Percentiles rank a stretch among this genome's conserved stretches.
These are phyloP conservation scores for Gallinago paraguaiae DNA, from an alignment of 2,113 vertebrate genomes.

Conservation along the genomic window DNA sequence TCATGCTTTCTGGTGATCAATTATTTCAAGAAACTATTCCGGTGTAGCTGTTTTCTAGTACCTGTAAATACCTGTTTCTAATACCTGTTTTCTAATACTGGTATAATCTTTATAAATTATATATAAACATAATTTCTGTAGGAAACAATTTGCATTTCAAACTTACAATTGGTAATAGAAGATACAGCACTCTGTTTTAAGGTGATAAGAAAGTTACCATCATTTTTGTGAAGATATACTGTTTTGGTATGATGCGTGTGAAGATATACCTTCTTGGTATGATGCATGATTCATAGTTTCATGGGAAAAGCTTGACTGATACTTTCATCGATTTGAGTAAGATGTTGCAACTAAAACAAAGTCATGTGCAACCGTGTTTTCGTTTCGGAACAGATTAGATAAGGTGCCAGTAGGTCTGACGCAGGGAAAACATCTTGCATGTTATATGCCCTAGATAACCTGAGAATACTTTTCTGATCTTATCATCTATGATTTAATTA, in stretches of 20 bases:
- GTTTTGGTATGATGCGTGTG: conserved; percentile 11
- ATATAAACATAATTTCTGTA: not conserved
- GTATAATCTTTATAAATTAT: too few species aligned
- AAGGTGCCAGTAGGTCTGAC: conserved; percentile 59
- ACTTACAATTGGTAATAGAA: not conserved
- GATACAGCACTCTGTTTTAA: not conserved
- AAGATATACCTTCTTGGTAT: conserved; percentile 22
- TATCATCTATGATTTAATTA: conserved; percentile 63
- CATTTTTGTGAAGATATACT: not conserved
- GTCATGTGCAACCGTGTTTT: conserved; percentile 54
- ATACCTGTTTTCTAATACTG: not conserved
- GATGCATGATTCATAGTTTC: conserved; percentile 12
- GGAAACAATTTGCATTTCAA: not conserved
- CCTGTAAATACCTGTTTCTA: not conserved
- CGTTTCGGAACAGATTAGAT: conserved; percentile 71
- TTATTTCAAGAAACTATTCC: not conserved
- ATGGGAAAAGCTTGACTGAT: conserved; percentile 16
- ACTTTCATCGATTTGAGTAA: conserved; percentile 64
- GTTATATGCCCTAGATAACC: conserved; percentile 63
- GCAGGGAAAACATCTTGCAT: conserved; percentile 61
- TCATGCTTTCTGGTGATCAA: not conserved
- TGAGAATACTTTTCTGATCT: conserved; percentile 55
- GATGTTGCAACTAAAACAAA: conserved; percentile 64
- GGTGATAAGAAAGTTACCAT: not conserved
- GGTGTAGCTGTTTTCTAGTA: not conserved